A percentile compares a stretch with the other conserved stretches of the same genome.
Evolutionary conservation across 2,888 invertebrate genomes (phyloP).

Genomic region (Gastracanthus pulcherrimus): DNA sequence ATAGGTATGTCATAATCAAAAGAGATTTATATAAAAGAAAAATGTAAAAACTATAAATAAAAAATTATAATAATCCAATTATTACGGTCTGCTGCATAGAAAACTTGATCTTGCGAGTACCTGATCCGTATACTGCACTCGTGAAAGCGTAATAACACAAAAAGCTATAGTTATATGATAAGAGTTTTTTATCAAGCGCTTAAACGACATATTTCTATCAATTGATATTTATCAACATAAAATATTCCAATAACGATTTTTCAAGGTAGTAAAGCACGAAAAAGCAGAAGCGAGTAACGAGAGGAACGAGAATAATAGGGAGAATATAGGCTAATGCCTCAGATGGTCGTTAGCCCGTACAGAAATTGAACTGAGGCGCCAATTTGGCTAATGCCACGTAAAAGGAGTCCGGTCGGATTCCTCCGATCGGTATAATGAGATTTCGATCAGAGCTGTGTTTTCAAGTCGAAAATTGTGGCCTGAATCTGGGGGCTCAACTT

Average conservation of each 20-base stretch:
- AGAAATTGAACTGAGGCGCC: not conserved
- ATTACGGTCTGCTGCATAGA: not conserved
- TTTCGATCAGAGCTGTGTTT: conserved; percentile 2
- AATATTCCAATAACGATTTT: no score
- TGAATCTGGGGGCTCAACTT: not conserved
- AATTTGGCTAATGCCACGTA: conserved; percentile 15
- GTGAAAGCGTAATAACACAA: not conserved
- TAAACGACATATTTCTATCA: no score
- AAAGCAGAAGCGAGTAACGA: not conserved
- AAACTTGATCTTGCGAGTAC: no score
- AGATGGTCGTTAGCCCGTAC: not conserved
- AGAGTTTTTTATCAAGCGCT: no score
- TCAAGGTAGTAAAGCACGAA: not conserved
- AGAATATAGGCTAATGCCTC: not conserved
- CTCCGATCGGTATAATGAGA: not conserved
- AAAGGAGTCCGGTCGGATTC: conserved; percentile 5
- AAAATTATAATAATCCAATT: not conserved
- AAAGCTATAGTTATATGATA: no score
- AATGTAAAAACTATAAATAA: no score
- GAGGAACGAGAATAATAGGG: not conserved
- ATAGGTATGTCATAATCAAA: no score
- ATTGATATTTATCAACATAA: no score
- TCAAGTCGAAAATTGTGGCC: not conserved
- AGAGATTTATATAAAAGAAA: no score
- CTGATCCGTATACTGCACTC: not conserved